Evolutionary conservation across 2,113 vertebrate genomes (phyloP), one percentile per base, ranked within the genome.

Genomic region (Sapajus apella): DNA sequence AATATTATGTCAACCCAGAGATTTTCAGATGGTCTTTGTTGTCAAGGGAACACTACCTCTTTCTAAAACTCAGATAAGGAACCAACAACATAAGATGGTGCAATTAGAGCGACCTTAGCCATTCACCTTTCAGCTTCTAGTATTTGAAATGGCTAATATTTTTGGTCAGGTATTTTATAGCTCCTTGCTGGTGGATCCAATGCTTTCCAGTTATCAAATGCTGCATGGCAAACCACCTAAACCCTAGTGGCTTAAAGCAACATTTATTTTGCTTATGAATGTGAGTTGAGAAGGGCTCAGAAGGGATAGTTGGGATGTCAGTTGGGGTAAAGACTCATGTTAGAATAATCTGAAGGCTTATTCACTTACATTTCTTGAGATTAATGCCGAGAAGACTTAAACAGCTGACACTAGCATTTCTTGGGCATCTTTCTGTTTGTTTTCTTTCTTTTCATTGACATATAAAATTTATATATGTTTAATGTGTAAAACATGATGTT

Each of bases 81-180:
- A 70, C 70, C n/a, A 72, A 85, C 75, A 83, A 87, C 87, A 45
- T 40, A 79, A 66, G 61, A 61, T 70, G 84, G 76, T 84, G 32
- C 70, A 94, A 56, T 90, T 75, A 95, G 83, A 76, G 77, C 91
- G 95, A 93, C 32, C 37, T 47, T 91, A 61, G 72, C n/a, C 55
- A 55, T 45, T 88, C 72, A 81, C 61, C 43, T 76, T 75, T 75
- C 56, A 81, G 92, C 79, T 93, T 89, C 27, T 76, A 73, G 93
- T 20, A 30, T 94, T 47, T 77, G 87, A 89, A 86, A 79, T 89
- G 56, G 30, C 30, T 84, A 35, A 45, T 76, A 13, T 58, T 97
- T 97, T 92, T 95, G 56, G 27, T 77, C 16, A 75, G 66, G n/a
- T 37, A 35, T 96, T 86, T 77, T 23, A 64, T 1, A 83, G 35